Evolutionary conservation across 2,888 invertebrate genomes (phyloP).

Genomic region (Dendrolimus pini): DNA sequence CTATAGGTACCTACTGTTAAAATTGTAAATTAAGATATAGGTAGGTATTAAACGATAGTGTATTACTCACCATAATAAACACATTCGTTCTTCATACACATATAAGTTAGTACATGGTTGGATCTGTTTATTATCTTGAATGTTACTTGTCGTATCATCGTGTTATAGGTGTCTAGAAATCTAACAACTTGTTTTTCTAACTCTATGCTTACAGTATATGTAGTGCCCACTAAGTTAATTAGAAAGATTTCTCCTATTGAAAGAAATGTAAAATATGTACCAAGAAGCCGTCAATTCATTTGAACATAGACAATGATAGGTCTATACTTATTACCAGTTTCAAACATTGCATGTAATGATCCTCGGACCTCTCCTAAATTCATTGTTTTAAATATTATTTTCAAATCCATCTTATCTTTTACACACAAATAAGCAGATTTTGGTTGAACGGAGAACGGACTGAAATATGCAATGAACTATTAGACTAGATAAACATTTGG

Average conservation of each 20-base stretch:
- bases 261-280: slow-evolving; percentile 4
- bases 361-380: slow-evolving; percentile 55
- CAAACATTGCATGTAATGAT: slow-evolving; percentile 37
- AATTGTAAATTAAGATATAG: too few species aligned
- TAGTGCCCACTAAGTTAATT: slow-evolving; percentile 56
- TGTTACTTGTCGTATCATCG: slow-evolving; percentile 66
- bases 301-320: too few species aligned
- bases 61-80: slow-evolving; percentile 43
- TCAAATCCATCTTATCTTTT: slow-evolving; percentile 63
- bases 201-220: slow-evolving; percentile 61
- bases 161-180: slow-evolving; percentile 77
- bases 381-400: slow-evolving; percentile 67
- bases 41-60: not conserved
- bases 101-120: slow-evolving; percentile 65
- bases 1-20: too few species aligned
- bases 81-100: slow-evolving; percentile 74
- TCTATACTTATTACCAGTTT: slow-evolving; percentile 44
- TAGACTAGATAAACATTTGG: too few species aligned
- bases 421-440: slow-evolving; percentile 65
- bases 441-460: slow-evolving; percentile 73
- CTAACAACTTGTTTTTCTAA: slow-evolving; percentile 66
- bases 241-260: slow-evolving; percentile 64
- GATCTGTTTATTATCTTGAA: slow-evolving; percentile 76
- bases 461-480: slow-evolving; percentile 21
- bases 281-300: not conserved